Evolutionary conservation across 2,113 vertebrate species (phyloP).

Genomic region (Perca flavescens): DNA sequence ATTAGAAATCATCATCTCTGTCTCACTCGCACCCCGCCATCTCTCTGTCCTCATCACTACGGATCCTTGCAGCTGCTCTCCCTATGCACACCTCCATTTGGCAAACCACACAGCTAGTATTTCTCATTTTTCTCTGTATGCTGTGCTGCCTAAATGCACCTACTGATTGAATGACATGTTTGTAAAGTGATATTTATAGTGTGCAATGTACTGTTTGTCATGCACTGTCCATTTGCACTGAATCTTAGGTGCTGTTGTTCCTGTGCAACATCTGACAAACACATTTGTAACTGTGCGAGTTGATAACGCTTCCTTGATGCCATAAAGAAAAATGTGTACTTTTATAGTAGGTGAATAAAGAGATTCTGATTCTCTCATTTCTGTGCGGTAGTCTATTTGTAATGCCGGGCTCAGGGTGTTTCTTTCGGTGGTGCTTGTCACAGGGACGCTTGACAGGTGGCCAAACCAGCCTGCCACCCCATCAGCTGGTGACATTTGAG

Average conservation of each 20-base stretch:
- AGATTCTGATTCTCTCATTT: constrained; percentile 24
- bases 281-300: neutral
- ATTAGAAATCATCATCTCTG: constrained; percentile 69
- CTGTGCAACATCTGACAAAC: constrained; percentile 3
- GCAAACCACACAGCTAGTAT: constrained; percentile 39
- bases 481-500: constrained; percentile 76
- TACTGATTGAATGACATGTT: constrained; percentile 58
- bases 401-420: constrained; percentile 32
- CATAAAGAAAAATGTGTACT: neutral
- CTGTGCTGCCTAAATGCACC: constrained; percentile 33
- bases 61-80: constrained; percentile 17
- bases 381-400: constrained; percentile 16
- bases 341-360: constrained; percentile 13
- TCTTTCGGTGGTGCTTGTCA: constrained; percentile 44
- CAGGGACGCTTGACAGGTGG: constrained; percentile 68
- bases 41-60: constrained; percentile 18
- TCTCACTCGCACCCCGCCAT: constrained; percentile 34
- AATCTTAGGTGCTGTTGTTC: constrained; percentile 4
- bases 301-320: neutral
- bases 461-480: constrained; percentile 70
- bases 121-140: constrained; percentile 41
- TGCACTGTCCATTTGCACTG: constrained; percentile 22
- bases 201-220: constrained; percentile 46
- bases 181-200: constrained; percentile 48
- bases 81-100: constrained; percentile 41